Percentiles rank a stretch among this genome's conserved stretches.
phyloP scores from a whole-genome alignment of 2,113 vertebrate species.

The Apodemus speciosus region DNA sequence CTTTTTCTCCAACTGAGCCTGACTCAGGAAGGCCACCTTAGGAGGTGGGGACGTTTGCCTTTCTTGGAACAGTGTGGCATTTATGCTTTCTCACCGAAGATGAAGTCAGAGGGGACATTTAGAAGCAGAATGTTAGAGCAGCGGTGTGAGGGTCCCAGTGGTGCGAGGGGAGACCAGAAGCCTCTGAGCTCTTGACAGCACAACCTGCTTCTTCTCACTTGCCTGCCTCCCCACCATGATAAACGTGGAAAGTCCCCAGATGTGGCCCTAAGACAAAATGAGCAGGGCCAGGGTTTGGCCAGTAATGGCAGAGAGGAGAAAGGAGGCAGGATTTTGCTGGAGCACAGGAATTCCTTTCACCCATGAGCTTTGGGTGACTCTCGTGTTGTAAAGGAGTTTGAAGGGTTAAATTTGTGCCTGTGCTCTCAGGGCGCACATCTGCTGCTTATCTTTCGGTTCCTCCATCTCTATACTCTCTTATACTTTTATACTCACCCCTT shows the following conservation, averaged over 20 bases:
- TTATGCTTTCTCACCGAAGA: slow-evolving; percentile 57
- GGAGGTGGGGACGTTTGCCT: slow-evolving; percentile 28
- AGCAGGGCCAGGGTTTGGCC: neutral
- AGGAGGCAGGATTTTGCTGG: neutral
- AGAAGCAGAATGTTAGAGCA: neutral
- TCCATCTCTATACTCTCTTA: neutral
- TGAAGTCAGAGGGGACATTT: slow-evolving; percentile 43
- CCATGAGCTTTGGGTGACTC: neutral
- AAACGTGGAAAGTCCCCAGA: neutral
- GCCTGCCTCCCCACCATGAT: neutral
- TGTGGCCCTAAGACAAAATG: neutral
- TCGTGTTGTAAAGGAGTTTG: neutral
- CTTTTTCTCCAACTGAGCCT: slow-evolving; percentile 59
- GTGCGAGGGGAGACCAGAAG: neutral
- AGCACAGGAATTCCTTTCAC: neutral
- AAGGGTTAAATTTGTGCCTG: neutral
- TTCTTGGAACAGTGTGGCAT: slow-evolving; percentile 63
- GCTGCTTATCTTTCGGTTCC: neutral
- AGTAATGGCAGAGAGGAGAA: neutral
- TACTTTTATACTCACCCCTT: neutral
- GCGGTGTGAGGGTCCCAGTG: neutral
- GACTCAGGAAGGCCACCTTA: slow-evolving; percentile 69
- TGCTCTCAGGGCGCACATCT: neutral
- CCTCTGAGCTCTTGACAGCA: neutral
- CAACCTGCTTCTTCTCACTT: accelerated